A percentile compares a stretch with the other conserved stretches of the same genome.
phyloP scores from a whole-genome alignment of 2,113 vertebrate genomes.

The Aphelocoma coerulescens region DNA sequence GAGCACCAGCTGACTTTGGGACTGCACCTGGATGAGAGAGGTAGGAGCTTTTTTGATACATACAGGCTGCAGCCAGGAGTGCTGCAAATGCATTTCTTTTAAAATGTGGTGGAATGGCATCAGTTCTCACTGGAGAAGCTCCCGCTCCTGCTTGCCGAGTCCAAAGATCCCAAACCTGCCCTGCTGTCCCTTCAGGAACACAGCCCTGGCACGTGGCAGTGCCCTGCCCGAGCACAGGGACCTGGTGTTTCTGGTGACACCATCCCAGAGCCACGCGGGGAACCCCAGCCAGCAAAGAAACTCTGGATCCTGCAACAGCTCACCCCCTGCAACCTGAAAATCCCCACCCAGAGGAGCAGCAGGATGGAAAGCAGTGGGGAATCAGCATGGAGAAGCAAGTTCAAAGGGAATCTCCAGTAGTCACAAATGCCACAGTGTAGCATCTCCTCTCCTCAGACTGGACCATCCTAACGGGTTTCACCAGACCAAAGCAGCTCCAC shows the following conservation, averaged over 20 bases:
- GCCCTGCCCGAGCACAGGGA: neutral
- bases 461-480: neutral
- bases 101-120: neutral
- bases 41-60: neutral
- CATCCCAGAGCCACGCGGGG: neutral
- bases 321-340: neutral
- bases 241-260: neutral
- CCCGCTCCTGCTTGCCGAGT: neutral
- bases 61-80: neutral
- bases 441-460: neutral
- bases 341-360: neutral
- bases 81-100: neutral
- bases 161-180: neutral
- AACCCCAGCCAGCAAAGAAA: neutral
- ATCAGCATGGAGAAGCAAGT: neutral
- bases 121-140: rapidly evolving
- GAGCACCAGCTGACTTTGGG: neutral
- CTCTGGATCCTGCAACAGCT: neutral
- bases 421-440: neutral
- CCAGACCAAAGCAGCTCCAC: neutral
- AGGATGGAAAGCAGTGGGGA: neutral
- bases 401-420: neutral
- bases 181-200: neutral
- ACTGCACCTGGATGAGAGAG: neutral
- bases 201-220: neutral